Evolutionary conservation across 2,888 invertebrate species (phyloP), one percentile per base, ranked within the genome.

Genomic region (Venusia cambrica): DNA sequence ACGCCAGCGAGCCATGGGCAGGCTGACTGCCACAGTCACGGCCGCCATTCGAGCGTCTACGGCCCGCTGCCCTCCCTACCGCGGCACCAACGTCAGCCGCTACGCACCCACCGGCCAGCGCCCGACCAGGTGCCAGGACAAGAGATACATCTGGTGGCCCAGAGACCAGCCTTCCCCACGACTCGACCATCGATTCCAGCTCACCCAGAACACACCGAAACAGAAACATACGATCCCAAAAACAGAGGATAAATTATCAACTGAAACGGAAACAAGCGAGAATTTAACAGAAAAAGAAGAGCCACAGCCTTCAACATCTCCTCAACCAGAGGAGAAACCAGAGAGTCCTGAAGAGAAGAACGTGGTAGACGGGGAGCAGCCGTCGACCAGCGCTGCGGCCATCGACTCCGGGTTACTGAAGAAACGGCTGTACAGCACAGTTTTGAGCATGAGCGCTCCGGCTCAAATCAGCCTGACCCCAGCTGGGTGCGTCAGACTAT

Each of bases 341-440:
- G 73, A 73, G 5, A 61, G 48, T 26, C 42, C 55, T 1, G 57
- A 52, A 35, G 73, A 66, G 31, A 63, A 70, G 16, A 57, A 65
- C 4, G 53, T 62, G 2, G 49, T 54, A 2, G 80, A 78, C 25
- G 67, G 54, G 5, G 72, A 79, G 47, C 38, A 64, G 20, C 75
- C 81, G 3, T 76, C 76, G 3, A 79, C 80, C 4, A 81, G 77
- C 43, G 58, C 75, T 4, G 75, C 74, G 1, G 65, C 70, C 5
- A 49, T 67, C 15, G 79, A 81, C 8, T 53, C 57, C 0, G 73
- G 71, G 7, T 43, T 74, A 16, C 64, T 68, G 27, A 77, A 81
- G 48, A 88, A 87, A 48, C 77, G 88, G n/a, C 61, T 88, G 2
- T 89, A 89, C 56, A 87, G 89, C 47, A 87, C 89, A 3, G 89